Evolutionary conservation across 2,888 invertebrate genomes (phyloP), one percentile per base, ranked within the genome.

Genomic region (Stenodema calcarata): DNA sequence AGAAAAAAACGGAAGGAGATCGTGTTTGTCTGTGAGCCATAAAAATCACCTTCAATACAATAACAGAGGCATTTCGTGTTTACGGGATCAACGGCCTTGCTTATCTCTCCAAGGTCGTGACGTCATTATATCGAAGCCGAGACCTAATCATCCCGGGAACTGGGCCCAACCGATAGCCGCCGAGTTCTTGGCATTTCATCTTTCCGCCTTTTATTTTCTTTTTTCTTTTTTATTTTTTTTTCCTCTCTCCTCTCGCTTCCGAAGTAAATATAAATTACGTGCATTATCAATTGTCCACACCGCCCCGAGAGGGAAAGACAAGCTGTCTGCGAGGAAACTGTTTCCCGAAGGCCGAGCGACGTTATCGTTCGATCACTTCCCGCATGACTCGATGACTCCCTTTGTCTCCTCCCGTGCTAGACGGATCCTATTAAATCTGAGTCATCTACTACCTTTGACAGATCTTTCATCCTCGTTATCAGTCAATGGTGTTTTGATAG

Each of bases 71-170:
- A 35, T 35, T 35, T 35, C 35, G 35, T 50, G 50, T 14, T 50
- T 50, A 70, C 70, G 14, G 76, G 41, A 41, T 76, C 35, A n/a
- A 76, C 76, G 76, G 6, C 76, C 76, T 76, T 76, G 76, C 76
- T 76, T 76, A 76, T 76, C 76, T 76, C 70, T 2, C 18, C 4
- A 54, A 70, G 27, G 41, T 41, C 76, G 9, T 35, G 76, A 76
- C 76, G 76, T 76, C 76, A 41, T 50, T n/a, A 50, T n/a, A 50
- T 50, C 16, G n/a, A 50, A 50, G 50, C 50, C 14, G 50, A 50
- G 4, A 11, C 4, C 50, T 50, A 50, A 50, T 50, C 50, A n/a
- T n/a, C 16, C 50, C 50, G n/a, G 35, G 35, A 35, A 35, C 2
- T 35, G 35, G 35, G 35, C 14, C 50, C n/a, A n/a, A 6, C 50